Evolutionary conservation across 2,888 invertebrate species (phyloP), one percentile per base, ranked within the genome.

Genomic region (Magallana nippona): DNA sequence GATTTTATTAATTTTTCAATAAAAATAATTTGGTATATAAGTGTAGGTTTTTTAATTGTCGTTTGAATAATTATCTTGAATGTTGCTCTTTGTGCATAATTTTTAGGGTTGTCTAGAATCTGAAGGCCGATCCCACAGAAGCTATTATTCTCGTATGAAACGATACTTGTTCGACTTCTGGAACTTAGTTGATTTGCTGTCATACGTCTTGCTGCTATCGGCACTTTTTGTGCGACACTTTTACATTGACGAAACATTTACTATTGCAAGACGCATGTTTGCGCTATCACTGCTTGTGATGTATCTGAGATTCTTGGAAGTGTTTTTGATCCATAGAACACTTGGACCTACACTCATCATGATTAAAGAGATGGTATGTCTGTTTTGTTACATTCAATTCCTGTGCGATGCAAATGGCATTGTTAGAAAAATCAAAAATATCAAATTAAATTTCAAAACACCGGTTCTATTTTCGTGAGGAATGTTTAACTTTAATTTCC

Each of bases 301-400:
- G 83, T 83, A 63, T 19, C 32, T 83, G 55, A 55, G 83, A 71
- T 82, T 82, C 60, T 58, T 82, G 15, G 78, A 78, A 56, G 82
- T 71, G 3, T 11, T 82, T 3, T 58, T 83, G 19, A 83, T 83
- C 71, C 60, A 79, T 5, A 58, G 77, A 55, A 60, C 19, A 19
- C 79, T 83, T 19, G 83, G 83, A 56, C 79, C 83, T 15, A 83
- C 60, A n/a, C 55, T 83, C 13, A 83, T 83, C 0, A 83, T 83
- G 83, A 83, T 83, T 17, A 80, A 79, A 22, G 56, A 83, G 57
- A 83, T 83, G 83, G 83, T 80, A 80, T 1, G 32, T 32, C 3
- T 32, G 1, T 32, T 32, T 32, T 32, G 2, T 32, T 32, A 3
- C 32, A 32, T 3, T 32, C 32, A 32, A 32, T 32, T 32, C 32